phyloP scores from a whole-genome alignment of 2,888 invertebrate species.

The Trilocha varians region DNA sequence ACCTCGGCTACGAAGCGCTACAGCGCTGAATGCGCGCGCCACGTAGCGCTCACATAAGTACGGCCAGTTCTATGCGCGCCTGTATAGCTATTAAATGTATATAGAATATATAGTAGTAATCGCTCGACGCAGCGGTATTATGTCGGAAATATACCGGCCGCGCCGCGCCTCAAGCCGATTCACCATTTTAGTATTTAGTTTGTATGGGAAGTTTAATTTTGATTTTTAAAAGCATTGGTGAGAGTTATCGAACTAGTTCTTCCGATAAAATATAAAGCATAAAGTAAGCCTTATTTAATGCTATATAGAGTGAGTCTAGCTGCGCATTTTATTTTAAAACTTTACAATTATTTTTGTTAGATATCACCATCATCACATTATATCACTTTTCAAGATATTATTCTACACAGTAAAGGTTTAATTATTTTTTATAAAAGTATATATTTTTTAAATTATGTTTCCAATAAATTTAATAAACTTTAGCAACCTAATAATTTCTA shows the following conservation, averaged over 20 bases:
- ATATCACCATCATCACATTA: no score
- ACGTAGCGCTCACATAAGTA: conserved; percentile 72
- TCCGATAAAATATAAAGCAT: conserved; percentile 60
- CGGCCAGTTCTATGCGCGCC: conserved; percentile 74
- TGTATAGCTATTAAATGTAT: conserved; percentile 75
- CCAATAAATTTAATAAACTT: no score
- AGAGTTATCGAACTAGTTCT: conserved; percentile 52
- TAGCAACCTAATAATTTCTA: no score
- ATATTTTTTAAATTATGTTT: no score
- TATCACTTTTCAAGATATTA: no score
- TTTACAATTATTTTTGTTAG: conserved; percentile 14
- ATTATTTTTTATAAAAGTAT: no score
- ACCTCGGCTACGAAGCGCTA: conserved; percentile 41
- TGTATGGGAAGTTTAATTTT: conserved; percentile 67
- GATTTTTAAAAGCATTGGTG: conserved; percentile 59
- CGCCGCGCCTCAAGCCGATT: conserved; percentile 65
- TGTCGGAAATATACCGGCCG: conserved; percentile 74
- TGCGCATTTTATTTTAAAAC: conserved; percentile 31
- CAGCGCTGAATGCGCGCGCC: conserved; percentile 42
- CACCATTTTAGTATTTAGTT: conserved; percentile 66
- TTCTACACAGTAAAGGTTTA: no score
- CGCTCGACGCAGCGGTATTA: conserved; percentile 75
- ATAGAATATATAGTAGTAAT: conserved; percentile 75
- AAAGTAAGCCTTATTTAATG: conserved; percentile 57
- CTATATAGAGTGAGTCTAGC: conserved; percentile 46